Percentiles rank a stretch among this genome's conserved stretches.
Evolutionary conservation across 2,888 invertebrate species (phyloP).

Genomic region (Hirtodrosophila cameraria): DNA sequence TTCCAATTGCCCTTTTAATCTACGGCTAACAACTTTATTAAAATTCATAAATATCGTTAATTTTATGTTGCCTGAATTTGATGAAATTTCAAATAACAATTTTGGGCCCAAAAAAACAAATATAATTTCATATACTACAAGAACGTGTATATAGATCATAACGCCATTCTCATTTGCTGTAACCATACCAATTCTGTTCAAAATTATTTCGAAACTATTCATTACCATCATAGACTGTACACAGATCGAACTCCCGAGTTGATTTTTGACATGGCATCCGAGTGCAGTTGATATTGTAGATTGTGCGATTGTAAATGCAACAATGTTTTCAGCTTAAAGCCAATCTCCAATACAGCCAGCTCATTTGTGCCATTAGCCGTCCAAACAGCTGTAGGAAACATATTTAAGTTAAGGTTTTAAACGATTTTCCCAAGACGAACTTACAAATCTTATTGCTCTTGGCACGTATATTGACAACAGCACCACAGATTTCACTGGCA

Average conservation of each 20-base stretch:
- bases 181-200: constrained; percentile 25
- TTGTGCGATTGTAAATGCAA: constrained; percentile 57
- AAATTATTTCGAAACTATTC: neutral
- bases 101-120: constrained; percentile 24
- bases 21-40: constrained; percentile 20
- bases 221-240: constrained; percentile 63
- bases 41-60: neutral
- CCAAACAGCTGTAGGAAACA: constrained; percentile 53
- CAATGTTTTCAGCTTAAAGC: constrained; percentile 63
- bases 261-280: constrained; percentile 66
- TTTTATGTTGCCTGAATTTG: constrained; percentile 25
- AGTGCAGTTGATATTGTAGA: constrained; percentile 68
- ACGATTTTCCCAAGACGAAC: neutral
- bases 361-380: constrained; percentile 62
- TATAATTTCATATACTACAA: constrained; percentile 21
- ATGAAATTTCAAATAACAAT: constrained; percentile 49
- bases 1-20: neutral
- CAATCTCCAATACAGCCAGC: constrained; percentile 65
- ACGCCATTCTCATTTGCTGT: constrained; percentile 25
- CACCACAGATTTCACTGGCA: constrained; percentile 64
- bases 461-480: constrained; percentile 81
- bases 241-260: constrained; percentile 86
- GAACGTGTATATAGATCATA: constrained; percentile 20
- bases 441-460: constrained; percentile 70
- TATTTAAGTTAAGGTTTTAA: rapidly evolving